Evolutionary conservation across 2,113 vertebrate genomes (phyloP), one percentile per base, ranked within the genome.

Genomic region (Elaphurus davidianus): DNA sequence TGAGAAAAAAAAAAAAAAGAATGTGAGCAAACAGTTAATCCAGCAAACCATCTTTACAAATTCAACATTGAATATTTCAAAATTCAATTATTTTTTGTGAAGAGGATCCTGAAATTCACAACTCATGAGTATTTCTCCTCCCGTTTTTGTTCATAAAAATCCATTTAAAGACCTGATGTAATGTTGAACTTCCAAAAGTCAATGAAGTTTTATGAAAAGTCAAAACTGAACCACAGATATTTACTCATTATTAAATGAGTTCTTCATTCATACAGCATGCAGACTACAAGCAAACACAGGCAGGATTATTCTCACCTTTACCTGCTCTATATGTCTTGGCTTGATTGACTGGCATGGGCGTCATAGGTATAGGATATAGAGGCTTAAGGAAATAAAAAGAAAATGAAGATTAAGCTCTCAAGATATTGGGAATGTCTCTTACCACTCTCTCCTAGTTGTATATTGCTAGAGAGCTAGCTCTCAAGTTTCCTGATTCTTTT

Each of bases 291-390:
- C 98, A 98, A 98, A 98, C 98, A 97, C 98, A 98, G 98, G 98
- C 98, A 99, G 98, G 98, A 98, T 99, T 99, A 99, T 98, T 99
- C 99, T 99, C 99, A 99, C 99, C 99, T 99, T 99, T 99, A 99
- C 99, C 99, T 99, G 99, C 99, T 99, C 99, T 99, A 99, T 99
- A 99, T 98, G 99, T 99, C 99, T 99, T 99, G 98, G 99, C 99
- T 99, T 99, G 99, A 99, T 99, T 99, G 99, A 99, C 99, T 78
- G 99, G 99, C 99, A 99, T 99, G 85, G 99, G 99, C 82, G 99
- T 99, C 99, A 99, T 99, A 96, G 99, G 99, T 98, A 99, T 99
- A 97, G 99, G 99, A 99, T 99, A 99, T 98, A 99, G 97, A 99
- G 99, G 99, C 99, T 98, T 99, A 98, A 98, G 98, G 98, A 3